phyloP scores from a whole-genome alignment of 2,113 vertebrate genomes.

The Lates calcarifer region DNA sequence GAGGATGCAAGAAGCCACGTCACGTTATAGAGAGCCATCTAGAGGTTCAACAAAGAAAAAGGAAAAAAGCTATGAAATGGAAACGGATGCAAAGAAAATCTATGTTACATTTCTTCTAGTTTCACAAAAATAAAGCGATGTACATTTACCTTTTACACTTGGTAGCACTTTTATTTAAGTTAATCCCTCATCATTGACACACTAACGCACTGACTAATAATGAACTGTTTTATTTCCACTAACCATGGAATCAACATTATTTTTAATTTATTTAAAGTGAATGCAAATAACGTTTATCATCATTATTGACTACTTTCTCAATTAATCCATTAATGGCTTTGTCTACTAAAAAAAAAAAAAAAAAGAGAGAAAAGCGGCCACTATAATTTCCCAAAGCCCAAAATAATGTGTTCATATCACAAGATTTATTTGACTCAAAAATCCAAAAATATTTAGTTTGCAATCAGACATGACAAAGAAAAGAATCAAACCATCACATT shows the following conservation, averaged over 20 bases:
- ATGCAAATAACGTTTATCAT: no score
- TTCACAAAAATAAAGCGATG: not conserved
- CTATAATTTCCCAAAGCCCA: no score
- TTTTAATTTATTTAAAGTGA: not conserved
- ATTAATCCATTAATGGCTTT: not conserved
- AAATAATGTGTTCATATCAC: no score
- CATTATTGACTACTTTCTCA: no score
- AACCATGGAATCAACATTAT: not conserved
- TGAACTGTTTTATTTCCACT: not conserved
- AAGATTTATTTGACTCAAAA: not conserved
- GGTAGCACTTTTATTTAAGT: not conserved
- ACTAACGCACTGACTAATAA: not conserved
- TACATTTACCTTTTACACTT: not conserved
- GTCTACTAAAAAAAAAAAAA: not conserved
- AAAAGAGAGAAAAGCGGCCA: no score
- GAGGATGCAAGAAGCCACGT: constrained; percentile 66
- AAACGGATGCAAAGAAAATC: not conserved
- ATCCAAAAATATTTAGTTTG: no score
- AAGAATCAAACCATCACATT: not conserved
- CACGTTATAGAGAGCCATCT: constrained; percentile 42
- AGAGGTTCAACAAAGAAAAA: not conserved
- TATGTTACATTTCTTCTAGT: not conserved
- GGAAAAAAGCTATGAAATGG: not conserved
- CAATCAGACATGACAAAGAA: not conserved
- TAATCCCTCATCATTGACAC: not conserved